Base-by-base conservation (phyloP, 1,140 invertebrate genomes). In the Ylistrum balloti region DNA sequence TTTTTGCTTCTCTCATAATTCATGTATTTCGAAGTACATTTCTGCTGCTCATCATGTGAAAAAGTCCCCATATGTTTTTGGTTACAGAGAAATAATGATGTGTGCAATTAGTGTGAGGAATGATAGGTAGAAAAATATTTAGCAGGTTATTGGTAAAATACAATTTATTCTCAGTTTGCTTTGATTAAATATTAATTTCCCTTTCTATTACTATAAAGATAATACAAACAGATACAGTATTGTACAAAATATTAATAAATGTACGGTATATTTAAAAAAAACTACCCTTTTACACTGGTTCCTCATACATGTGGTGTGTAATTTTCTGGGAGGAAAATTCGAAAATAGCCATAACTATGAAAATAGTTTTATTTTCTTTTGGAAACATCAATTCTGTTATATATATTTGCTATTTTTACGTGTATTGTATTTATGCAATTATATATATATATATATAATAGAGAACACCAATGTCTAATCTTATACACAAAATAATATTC, bases 381-480 rank as follows among this genome's bases (percentile, higher is more conserved):
- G 17, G 20, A 45, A 74, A 74, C 56, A 74, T 74, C 35, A 38
- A 5, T 5, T 74, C n/a, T 74, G 17, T 28, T 74, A 74, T 74
- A 38, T 74, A 5, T 28, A 28, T 45, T 74, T 74, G 56, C 56
- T 74, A 5, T 45, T 74, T 48, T 48, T 48, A 48, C 2, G 20
- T 48, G 22, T 48, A 48, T 48, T 74, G 22, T 74, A n/a, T 74
- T 7, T 74, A 74, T 74, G 28, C 5, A 74, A 17, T 28, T 28
- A 74, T 74, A 74, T 74, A 74, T 56, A 56, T 56, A 74, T 28
- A 74, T 74, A 74, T 74, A 74, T 74, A 28, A 28, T n/a, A 74
- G 13, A 74, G n/a, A 74, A 74, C 56, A 74, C 56, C 56, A 28
- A 74, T 28, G 56, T 28, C 28, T 74, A 28, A 11, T 28, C n/a